Conservation (phyloP, 2,113 vertebrate species). For the Aspidoscelis tigris region DNA sequence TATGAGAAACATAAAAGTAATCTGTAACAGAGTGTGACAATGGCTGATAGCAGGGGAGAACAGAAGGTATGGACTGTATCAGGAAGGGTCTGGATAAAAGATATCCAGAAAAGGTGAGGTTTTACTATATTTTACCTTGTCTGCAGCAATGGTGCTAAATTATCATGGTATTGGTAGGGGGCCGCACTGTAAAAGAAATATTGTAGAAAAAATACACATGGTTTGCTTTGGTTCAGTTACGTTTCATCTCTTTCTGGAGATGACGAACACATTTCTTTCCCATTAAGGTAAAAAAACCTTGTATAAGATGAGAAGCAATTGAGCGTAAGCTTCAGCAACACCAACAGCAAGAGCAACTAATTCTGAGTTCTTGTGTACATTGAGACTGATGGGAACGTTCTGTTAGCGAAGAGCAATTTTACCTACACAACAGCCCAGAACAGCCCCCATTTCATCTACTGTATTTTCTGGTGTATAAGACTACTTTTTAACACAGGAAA, state of each 20-base stretch:
- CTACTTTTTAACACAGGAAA: too few relatives aligned
- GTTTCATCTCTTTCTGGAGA: constrained; percentile 18
- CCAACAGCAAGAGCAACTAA: not conserved
- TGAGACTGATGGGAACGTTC: not conserved
- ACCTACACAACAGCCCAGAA: not conserved
- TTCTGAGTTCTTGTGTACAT: not conserved
- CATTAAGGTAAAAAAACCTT: constrained; percentile 5
- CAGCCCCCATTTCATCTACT: not conserved
- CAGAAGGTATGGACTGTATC: constrained; percentile 7
- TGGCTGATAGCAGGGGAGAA: constrained; percentile 11
- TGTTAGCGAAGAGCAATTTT: not conserved
- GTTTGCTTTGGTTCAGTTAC: constrained; percentile 11
- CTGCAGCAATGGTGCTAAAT: constrained; percentile 40
- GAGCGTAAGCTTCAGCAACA: not conserved
- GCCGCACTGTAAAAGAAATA: constrained; percentile 37
- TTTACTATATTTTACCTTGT: constrained; percentile 32
- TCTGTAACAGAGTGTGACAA: constrained; percentile 19
- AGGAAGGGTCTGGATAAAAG: constrained; percentile 22
- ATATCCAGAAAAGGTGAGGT: constrained; percentile 14
- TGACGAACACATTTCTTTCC: constrained; percentile 9
- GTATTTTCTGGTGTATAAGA: too few relatives aligned
- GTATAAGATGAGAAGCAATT: not conserved
- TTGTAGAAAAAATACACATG: constrained; percentile 14
- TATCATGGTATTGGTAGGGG: constrained; percentile 30
- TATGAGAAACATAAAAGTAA: constrained; percentile 8